Percentiles rank a stretch among this genome's conserved stretches.
Conservation (phyloP, 2,113 vertebrate genomes). For the Neodontobutis hainanensis region DNA sequence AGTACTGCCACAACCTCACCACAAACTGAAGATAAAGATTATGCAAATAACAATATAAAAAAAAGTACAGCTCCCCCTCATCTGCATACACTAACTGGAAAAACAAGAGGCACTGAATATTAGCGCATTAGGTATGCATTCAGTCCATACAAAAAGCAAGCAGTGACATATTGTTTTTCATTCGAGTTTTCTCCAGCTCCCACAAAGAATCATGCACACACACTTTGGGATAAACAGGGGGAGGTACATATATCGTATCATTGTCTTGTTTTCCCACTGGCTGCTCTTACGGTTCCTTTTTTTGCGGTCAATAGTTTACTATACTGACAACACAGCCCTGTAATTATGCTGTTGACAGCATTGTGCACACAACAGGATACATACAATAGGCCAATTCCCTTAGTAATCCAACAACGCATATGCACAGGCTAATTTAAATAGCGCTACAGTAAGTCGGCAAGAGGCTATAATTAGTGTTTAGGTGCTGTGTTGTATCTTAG, state of each 20-base stretch:
- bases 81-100: conserved; percentile 59
- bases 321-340: conserved; percentile 17
- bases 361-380: conserved; percentile 1
- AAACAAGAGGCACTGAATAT: conserved; percentile 42
- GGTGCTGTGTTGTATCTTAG: conserved; percentile 31
- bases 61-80: conserved; percentile 36
- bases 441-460: conserved; percentile 7
- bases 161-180: conserved; percentile 33
- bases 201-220: background rate
- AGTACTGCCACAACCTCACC: conserved; percentile 5
- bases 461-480: conserved; percentile 47
- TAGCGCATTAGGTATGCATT: conserved; percentile 43
- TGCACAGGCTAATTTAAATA: conserved; percentile 17
- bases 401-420: conserved; percentile 28
- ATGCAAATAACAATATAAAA: conserved; percentile 50
- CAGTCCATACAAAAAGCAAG: conserved; percentile 44
- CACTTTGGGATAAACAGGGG: conserved; percentile 11
- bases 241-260: conserved; percentile 30
- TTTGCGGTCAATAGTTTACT: conserved; percentile 40
- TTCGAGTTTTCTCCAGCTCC: background rate
- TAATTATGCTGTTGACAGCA: conserved; percentile 49
- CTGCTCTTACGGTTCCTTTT: conserved; percentile 16
- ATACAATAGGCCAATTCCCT: conserved; percentile 10
- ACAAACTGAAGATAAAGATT: conserved; percentile 28
- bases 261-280: conserved; percentile 13